These are phyloP conservation scores for Syngnathoides biaculeatus DNA, from an alignment of 2,113 vertebrate genomes.

Conservation along the genomic window DNA sequence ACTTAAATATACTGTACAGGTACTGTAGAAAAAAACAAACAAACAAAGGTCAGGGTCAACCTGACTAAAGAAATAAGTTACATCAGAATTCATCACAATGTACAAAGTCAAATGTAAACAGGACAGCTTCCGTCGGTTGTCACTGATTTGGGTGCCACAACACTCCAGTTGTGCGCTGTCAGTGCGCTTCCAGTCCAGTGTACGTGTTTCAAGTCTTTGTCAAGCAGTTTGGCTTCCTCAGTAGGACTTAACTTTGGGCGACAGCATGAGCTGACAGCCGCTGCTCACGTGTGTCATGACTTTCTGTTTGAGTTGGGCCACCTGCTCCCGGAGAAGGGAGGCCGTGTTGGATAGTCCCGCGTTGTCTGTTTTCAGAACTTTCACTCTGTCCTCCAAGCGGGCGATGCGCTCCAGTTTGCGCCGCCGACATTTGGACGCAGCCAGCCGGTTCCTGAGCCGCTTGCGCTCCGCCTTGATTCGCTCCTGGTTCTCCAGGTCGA, in stretches of 20 bases:
- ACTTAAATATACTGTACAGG: constrained; percentile 77
- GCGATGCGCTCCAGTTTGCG: constrained; percentile 91
- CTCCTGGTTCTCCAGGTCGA: constrained; percentile 90
- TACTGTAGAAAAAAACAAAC: constrained; percentile 46
- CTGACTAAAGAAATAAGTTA: constrained; percentile 75
- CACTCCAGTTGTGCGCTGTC: constrained; percentile 44
- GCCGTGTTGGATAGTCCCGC: constrained; percentile 85
- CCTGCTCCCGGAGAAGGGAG: constrained; percentile 83
- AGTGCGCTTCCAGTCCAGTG: constrained; percentile 70
- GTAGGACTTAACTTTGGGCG: constrained; percentile 81
- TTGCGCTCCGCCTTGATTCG: constrained; percentile 88
- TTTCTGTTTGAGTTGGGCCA: constrained; percentile 89
- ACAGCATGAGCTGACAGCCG: constrained; percentile 88
- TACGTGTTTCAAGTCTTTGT: constrained; percentile 40
- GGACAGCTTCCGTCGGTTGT: constrained; percentile 58
- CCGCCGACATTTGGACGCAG: constrained; percentile 88
- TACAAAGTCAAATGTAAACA: constrained; percentile 68
- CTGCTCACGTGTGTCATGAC: constrained; percentile 90
- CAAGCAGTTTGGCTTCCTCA: constrained; percentile 52
- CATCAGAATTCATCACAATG: constrained; percentile 49
- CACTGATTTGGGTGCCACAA: constrained; percentile 18
- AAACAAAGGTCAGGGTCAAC: constrained; percentile 53
- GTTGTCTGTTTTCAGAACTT: constrained; percentile 86
- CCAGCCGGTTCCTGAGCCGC: constrained; percentile 84
- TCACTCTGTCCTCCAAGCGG: constrained; percentile 90